Evolutionary conservation across 2,888 invertebrate species (phyloP), one percentile per base, ranked within the genome.

Genomic region (Argyra leucocephala): DNA sequence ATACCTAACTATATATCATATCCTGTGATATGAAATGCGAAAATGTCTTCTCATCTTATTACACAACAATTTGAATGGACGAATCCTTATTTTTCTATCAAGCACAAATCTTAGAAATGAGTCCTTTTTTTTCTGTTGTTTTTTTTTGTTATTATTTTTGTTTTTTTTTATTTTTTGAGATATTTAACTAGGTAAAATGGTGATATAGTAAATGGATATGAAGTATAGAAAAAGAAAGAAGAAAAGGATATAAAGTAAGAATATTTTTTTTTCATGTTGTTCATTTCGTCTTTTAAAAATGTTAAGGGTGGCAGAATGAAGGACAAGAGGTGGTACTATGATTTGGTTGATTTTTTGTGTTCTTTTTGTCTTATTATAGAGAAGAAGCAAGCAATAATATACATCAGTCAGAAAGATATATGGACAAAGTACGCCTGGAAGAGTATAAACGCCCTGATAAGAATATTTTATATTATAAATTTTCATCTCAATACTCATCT

Each of bases 391-490:
- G 48, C 48, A 48, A 48, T 48, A 48, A 48, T 48, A 48, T 48
- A 48, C 48, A 48, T 48, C 48, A 48, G 48, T 48, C 48, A 59
- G 59, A 59, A 59, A 23, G 22, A 59, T 59, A 23, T 24, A 61
- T 61, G 61, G 24, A 31, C 24, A 24, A 18, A 21, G 24, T 61
- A 26, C n/a, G 61, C 31, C 31, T 31, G 24, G n/a, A 26, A 61
- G 31, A 31, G 21, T 61, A 61, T 31, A 61, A 61, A 61, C 61
- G 61, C 61, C 61, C 61, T 61, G 61, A 61, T 61, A 61, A 61
- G 31, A 61, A 61, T 23, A 60, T 61, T 58, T 58, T 58, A 58
- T 22, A 58, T 48, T 22, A 58, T 58, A 58, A 58, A 58, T 58
- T 22, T 58, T 10, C 22, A 31, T 61, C 22, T 58, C 7, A 22